These are phyloP conservation scores for Hyphantria cunea DNA, from an alignment of 1,140 invertebrate species.

Conservation along the genomic window DNA sequence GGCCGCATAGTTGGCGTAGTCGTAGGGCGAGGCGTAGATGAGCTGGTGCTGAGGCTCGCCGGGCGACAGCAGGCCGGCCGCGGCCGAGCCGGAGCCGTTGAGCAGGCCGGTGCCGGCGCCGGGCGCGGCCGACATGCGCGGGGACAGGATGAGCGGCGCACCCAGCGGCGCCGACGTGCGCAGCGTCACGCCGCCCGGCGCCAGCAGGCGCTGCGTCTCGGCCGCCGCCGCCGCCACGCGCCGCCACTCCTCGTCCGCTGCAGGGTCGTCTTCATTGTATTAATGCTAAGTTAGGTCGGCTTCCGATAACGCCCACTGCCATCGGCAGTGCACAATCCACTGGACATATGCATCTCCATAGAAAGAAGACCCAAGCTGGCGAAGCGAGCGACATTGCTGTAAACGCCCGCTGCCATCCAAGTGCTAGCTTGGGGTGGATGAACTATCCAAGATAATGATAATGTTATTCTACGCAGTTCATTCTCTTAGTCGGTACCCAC, in stretches of 20 bases:
- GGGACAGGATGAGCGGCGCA: constrained; percentile 93
- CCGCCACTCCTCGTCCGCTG: constrained; percentile 90
- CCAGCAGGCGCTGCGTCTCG: constrained; percentile 89
- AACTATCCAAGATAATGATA: no score
- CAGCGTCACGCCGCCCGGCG: constrained; percentile 84
- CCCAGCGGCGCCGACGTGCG: constrained; percentile 88
- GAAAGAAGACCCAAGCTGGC: no score
- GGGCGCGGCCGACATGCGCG: constrained; percentile 87
- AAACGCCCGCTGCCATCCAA: no score
- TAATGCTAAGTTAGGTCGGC: constrained; percentile 32
- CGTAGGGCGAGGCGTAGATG: constrained; percentile 90
- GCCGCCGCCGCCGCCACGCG: constrained; percentile 87
- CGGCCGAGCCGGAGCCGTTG: constrained; percentile 81
- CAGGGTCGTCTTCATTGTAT: constrained; percentile 69
- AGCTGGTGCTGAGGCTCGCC: constrained; percentile 86
- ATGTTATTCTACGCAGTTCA: no score
- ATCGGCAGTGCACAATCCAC: no score
- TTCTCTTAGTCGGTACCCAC: no score
- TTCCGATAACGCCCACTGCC: no score
- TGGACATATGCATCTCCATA: no score
- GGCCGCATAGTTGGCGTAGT: constrained; percentile 93
- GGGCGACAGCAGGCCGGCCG: constrained; percentile 82
- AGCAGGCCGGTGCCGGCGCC: constrained; percentile 89
- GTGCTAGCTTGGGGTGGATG: no score
- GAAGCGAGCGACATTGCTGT: no score